Evolutionary conservation across 2,888 invertebrate genomes (phyloP).

Genomic region (Timandra comae): DNA sequence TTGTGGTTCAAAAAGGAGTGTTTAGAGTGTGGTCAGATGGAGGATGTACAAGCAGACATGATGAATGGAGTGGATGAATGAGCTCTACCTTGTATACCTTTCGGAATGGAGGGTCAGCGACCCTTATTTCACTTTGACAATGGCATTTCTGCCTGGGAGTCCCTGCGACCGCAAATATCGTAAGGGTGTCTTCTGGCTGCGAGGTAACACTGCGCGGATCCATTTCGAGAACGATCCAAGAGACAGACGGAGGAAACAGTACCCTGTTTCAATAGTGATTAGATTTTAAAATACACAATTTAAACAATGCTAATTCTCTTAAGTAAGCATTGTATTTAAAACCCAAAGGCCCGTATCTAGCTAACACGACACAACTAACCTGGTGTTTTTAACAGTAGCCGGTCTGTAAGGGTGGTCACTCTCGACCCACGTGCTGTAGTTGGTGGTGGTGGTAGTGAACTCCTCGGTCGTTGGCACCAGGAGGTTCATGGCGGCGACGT

Average conservation of each 20-base stretch:
- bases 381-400: slow-evolving; percentile 88
- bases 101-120: slow-evolving; percentile 55
- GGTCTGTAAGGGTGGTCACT: slow-evolving; percentile 98
- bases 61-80: slow-evolving; percentile 19
- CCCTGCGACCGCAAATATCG: slow-evolving; percentile 74
- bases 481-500: slow-evolving; percentile 90
- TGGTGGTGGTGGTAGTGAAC: slow-evolving; percentile 81
- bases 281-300: too few species aligned
- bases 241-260: slow-evolving; percentile 90
- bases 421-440: slow-evolving; percentile 94
- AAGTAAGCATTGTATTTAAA: too few species aligned
- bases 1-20: slow-evolving; percentile 11
- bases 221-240: slow-evolving; percentile 96
- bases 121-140: slow-evolving; percentile 40
- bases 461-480: slow-evolving; percentile 56
- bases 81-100: slow-evolving; percentile 67
- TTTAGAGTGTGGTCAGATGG: slow-evolving; percentile 9
- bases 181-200: slow-evolving; percentile 93
- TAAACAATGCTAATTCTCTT: too few species aligned
- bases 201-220: slow-evolving; percentile 94
- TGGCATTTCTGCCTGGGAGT: slow-evolving; percentile 54
- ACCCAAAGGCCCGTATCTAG: too few species aligned
- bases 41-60: slow-evolving; percentile 11
- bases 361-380: slow-evolving; percentile 76
- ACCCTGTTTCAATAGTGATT: slow-evolving; percentile 74